Conservation (phyloP, 2,113 vertebrate species). For the Butastur rufipennis region DNA sequence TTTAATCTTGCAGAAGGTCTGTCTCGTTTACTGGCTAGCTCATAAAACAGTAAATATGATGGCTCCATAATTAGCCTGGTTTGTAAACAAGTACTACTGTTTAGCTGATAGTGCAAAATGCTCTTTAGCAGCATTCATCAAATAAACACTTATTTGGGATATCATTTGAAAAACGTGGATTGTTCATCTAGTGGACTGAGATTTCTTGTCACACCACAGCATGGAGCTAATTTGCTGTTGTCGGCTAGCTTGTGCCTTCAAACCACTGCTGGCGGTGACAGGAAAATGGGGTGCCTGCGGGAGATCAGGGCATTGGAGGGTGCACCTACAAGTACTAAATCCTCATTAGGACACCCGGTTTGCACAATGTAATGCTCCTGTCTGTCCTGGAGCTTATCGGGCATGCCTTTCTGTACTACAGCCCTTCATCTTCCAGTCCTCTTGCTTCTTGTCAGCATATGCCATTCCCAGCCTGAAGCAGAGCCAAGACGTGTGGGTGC, state of each 20-base stretch:
- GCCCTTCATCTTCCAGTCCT: background rate
- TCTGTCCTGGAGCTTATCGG: background rate
- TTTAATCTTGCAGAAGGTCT: slow-evolving; percentile 3
- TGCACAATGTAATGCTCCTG: background rate
- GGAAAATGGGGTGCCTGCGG: background rate
- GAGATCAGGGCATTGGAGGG: background rate
- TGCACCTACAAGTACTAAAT: background rate
- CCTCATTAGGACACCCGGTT: accelerated
- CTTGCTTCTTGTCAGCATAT: background rate
- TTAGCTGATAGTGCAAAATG: slow-evolving; percentile 62
- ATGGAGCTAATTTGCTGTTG: slow-evolving; percentile 4
- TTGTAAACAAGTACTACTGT: slow-evolving; percentile 63
- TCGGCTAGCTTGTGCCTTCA: background rate
- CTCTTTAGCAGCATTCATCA: slow-evolving; percentile 58
- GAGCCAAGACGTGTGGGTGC: accelerated
- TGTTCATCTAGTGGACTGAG: background rate
- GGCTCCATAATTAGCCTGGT: slow-evolving; percentile 64
- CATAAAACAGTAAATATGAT: slow-evolving; percentile 48
- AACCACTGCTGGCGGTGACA: background rate
- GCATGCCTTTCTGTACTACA: background rate
- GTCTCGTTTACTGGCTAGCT: background rate
- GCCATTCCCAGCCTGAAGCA: background rate
- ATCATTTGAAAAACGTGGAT: slow-evolving; percentile 42
- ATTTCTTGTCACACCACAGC: slow-evolving; percentile 17
- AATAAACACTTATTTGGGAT: slow-evolving; percentile 57